Conservation (phyloP, 2,888 invertebrate species). For the Falcaria lacertinaria region DNA sequence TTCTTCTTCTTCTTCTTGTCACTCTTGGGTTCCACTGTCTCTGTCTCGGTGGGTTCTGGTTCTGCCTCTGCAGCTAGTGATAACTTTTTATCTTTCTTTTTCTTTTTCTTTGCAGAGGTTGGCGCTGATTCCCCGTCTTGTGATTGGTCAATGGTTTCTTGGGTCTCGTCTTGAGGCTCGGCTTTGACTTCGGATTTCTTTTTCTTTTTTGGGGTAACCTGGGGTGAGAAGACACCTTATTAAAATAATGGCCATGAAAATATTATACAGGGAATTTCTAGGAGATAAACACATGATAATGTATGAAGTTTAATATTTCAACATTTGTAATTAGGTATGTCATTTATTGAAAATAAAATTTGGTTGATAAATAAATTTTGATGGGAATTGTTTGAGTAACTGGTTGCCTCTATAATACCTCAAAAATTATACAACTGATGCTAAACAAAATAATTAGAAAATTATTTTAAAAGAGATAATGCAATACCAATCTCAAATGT, state of each 20-base stretch:
- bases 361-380: too few species aligned
- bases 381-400: too few species aligned
- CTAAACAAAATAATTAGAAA: too few species aligned
- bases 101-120: conserved; percentile 70
- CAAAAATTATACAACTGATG: too few species aligned
- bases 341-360: too few species aligned
- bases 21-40: conserved; percentile 45
- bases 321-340: too few species aligned
- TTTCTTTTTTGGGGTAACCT: conserved; percentile 67
- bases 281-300: conserved; percentile 1
- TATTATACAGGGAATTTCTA: neutral
- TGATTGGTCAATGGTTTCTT: neutral
- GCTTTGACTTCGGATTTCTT: conserved; percentile 30
- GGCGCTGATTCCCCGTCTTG: conserved; percentile 26
- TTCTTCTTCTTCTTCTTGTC: conserved; percentile 71
- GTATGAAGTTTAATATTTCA: too few species aligned
- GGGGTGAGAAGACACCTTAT: neutral
- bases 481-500: too few species aligned
- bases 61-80: conserved; percentile 42
- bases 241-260: neutral
- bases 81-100: conserved; percentile 75
- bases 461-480: too few species aligned
- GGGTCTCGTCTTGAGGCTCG: conserved; percentile 16
- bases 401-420: too few species aligned
- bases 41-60: conserved; percentile 26